Base-by-base conservation (phyloP, 2,797 vertebrate genomes). In the Anguilla obscura region DNA sequence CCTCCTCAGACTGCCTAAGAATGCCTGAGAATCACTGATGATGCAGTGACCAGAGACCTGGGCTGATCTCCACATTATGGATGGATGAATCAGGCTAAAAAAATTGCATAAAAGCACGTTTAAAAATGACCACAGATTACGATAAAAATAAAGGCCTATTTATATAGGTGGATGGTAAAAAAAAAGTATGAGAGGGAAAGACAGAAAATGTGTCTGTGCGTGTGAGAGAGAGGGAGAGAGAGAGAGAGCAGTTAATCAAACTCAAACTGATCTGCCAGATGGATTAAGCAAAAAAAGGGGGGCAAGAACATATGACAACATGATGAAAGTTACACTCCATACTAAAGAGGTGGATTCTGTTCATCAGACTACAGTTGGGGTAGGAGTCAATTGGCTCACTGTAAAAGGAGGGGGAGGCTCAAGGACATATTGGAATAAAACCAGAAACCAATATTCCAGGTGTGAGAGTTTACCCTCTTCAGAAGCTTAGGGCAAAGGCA, bases 91-190 rank as follows among this genome's bases (percentile, higher is more conserved):
- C 27, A 27, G 10, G 18, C 56, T 30, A 33, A 48, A 36, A 1
- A 48, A 86, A 45, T 6, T 69, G 18, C n/a, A 36, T 27, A n/a
- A 24, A 63, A 63, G 58, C 6, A 18, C 0, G 30, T 30, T 85
- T 54, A 40, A 79, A 87, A 83, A 84, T 50, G 36, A 63, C n/a
- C 58, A 40, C 24, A 52, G 1, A 48, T 84, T 84, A 87, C 36
- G 27, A 83, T 30, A n/a, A 48, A 18, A 8, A 36, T 52, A 52
- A 87, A 58, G 79, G 69, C 76, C 18, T 5, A 60, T 1, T 60
- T 21, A 45, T 82, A 82, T 56, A 80, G 24, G 12, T 87, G 54
- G 21, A 82, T 63, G 79, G 36, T 8, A 3, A 24, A 87, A 87
- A 50, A 52, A 52, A 52, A 52, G 7, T 8, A 52, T 8, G 10